Percentiles rank a stretch among this genome's conserved stretches.
phyloP scores from a whole-genome alignment of 2,888 invertebrate genomes.

The Nephrotoma guestfalica region DNA sequence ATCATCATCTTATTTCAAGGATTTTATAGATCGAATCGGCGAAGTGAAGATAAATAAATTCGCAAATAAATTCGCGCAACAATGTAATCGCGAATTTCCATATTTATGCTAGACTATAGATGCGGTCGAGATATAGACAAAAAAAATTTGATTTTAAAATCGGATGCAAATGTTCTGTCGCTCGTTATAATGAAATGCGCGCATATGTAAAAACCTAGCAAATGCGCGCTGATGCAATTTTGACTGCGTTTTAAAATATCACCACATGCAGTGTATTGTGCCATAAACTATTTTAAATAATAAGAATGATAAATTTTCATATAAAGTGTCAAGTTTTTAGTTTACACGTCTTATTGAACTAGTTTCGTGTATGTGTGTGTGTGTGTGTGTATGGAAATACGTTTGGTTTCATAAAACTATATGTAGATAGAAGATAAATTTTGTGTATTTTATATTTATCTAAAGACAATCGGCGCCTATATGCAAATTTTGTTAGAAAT shows the following conservation, averaged over 20 bases:
- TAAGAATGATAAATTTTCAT: background rate
- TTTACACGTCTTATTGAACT: background rate
- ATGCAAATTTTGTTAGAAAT: background rate
- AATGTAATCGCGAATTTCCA: background rate
- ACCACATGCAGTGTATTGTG: background rate
- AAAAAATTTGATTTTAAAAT: background rate
- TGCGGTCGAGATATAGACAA: background rate
- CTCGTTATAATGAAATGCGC: background rate
- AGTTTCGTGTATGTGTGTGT: background rate
- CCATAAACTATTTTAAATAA: background rate
- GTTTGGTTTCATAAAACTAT: background rate
- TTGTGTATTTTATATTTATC: background rate
- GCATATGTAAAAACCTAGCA: background rate
- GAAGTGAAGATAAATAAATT: background rate
- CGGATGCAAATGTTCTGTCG: background rate
- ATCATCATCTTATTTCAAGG: background rate
- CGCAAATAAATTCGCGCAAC: background rate
- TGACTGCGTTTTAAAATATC: too few relatives aligned
- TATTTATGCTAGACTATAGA: background rate
- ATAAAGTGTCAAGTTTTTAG: background rate
- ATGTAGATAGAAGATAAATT: background rate
- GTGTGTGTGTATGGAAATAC: background rate
- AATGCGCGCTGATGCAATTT: background rate
- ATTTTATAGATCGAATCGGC: background rate
- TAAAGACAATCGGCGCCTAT: constrained; percentile 4